Percentiles rank a stretch among this genome's conserved stretches.
Conservation (phyloP, 2,888 invertebrate genomes). For the Punctoribates punctum region DNA sequence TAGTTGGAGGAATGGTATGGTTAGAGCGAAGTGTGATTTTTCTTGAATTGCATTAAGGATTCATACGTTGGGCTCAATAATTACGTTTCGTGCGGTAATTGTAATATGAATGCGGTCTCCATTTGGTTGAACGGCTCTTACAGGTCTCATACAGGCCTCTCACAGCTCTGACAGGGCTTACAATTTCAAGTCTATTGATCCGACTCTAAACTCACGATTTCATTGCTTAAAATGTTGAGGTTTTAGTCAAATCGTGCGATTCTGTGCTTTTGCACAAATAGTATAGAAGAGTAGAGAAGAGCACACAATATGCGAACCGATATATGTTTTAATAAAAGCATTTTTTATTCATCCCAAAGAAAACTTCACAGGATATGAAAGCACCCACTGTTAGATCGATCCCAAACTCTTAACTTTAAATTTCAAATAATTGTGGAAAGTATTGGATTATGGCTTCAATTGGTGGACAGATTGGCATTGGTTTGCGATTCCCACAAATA, state of each 20-base stretch:
- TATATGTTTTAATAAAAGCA: no score
- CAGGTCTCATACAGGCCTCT: background rate
- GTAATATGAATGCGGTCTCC: slow-evolving; percentile 17
- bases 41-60: slow-evolving; percentile 36
- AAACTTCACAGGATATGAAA: no score
- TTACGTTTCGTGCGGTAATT: slow-evolving; percentile 36
- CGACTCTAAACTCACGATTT: slow-evolving; percentile 34
- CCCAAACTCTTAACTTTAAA: no score
- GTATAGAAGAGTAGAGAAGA: no score
- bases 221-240: slow-evolving; percentile 31
- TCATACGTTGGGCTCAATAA: slow-evolving; percentile 36
- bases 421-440: no score
- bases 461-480: no score
- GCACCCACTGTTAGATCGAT: no score
- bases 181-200: slow-evolving; percentile 32
- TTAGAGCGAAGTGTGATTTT: slow-evolving; percentile 9
- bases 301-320: no score
- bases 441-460: no score
- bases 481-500: background rate
- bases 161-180: slow-evolving; percentile 25
- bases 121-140: slow-evolving; percentile 28
- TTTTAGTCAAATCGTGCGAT: slow-evolving; percentile 34
- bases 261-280: slow-evolving; percentile 2
- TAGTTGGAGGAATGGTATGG: background rate
- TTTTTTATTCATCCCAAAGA: no score